Percentiles rank a stretch among this genome's conserved stretches.
Conservation (phyloP, 2,888 invertebrate species). For the Drosophila neutralis region DNA sequence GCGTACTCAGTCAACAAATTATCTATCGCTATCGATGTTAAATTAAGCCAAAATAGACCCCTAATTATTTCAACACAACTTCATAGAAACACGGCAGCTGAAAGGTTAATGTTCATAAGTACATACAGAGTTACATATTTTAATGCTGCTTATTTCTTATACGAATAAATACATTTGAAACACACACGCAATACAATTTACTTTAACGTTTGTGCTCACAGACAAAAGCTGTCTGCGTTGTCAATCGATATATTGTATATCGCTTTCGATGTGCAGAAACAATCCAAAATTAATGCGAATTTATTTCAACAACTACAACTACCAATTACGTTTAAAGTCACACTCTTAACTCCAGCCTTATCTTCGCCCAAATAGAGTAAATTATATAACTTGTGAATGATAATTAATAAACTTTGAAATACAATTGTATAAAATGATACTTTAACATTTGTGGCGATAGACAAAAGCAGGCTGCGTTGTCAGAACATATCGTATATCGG, state of each 20-base stretch:
- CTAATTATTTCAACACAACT: not conserved
- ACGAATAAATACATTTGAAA: not conserved
- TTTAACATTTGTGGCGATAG: not conserved
- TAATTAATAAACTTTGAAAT: not conserved
- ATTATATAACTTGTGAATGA: not conserved
- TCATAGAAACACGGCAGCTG: not conserved
- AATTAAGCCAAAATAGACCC: not conserved
- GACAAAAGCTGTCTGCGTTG: not conserved
- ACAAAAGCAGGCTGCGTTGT: constrained; percentile 23
- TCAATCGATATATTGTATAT: not conserved
- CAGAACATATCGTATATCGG: constrained; percentile 1
- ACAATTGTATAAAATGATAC: too few relatives aligned
- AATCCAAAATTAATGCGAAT: not conserved
- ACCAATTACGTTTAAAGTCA: not conserved
- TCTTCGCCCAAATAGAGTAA: not conserved
- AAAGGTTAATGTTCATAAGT: not conserved
- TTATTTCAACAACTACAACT: not conserved
- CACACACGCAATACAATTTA: not conserved
- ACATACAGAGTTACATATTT: constrained; percentile 11
- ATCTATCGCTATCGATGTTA: not conserved
- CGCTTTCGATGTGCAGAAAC: not conserved
- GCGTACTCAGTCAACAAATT: not conserved
- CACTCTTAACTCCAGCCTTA: not conserved
- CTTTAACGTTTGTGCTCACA: not conserved
- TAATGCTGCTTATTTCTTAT: not conserved